Evolutionary conservation across 2,888 invertebrate species (phyloP).

Genomic region (Chrysolina oricalcia): DNA sequence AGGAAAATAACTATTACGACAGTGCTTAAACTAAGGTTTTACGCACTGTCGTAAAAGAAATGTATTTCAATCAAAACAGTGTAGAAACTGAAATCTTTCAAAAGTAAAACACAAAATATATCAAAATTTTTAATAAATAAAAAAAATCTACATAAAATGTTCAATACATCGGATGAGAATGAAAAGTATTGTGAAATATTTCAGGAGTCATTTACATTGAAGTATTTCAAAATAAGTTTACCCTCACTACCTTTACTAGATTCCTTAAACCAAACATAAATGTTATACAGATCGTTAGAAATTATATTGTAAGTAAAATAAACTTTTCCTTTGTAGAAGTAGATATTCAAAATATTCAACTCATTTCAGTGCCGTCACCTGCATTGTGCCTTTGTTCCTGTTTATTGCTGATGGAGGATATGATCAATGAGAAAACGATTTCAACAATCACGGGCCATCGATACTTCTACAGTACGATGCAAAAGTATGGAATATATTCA

Average conservation of each 20-base stretch:
- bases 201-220: constrained; percentile 30
- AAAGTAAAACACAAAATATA: constrained; percentile 39
- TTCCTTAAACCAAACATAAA: constrained; percentile 61
- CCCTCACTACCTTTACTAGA: constrained; percentile 27
- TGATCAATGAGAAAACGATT: not conserved
- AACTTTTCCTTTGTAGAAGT: constrained; percentile 26
- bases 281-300: constrained; percentile 62
- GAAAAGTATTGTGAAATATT: constrained; percentile 40
- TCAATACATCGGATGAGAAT: constrained; percentile 53
- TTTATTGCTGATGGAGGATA: not conserved
- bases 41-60: too few species aligned
- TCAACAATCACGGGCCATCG: not conserved
- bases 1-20: too few species aligned
- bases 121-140: constrained; percentile 60
- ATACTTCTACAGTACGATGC: too few species aligned
- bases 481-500: too few species aligned
- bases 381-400: not conserved
- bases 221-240: constrained; percentile 22
- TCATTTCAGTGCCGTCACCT: constrained; percentile 21
- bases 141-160: constrained; percentile 57
- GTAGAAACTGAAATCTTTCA: not conserved
- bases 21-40: too few species aligned
- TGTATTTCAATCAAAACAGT: too few species aligned
- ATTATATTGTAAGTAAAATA: constrained; percentile 50
- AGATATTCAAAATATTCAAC: constrained; percentile 23